A percentile compares a stretch with the other conserved stretches of the same genome.
Conservation (phyloP, 1,140 invertebrate genomes). For the Drosophila kanapiae region DNA sequence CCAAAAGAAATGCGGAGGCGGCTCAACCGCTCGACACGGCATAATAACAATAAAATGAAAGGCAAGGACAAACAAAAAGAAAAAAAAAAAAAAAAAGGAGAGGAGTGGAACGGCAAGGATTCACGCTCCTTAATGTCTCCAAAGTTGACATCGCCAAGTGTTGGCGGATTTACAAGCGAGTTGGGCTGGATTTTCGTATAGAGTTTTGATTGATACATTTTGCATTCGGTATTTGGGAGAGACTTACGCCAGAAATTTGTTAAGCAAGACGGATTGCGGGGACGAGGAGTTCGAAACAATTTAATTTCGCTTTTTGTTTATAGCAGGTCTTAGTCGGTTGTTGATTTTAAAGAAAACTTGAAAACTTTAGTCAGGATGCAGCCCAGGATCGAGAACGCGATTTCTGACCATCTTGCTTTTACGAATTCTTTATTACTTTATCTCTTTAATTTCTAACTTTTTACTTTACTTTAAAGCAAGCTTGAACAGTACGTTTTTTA, state of each 20-base stretch:
- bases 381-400: neutral
- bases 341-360: no score
- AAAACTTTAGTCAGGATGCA: no score
- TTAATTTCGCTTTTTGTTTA: constrained; percentile 35
- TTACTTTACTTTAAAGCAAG: no score
- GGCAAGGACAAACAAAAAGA: constrained; percentile 6
- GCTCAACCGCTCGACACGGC: constrained; percentile 54
- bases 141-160: constrained; percentile 79
- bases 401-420: no score
- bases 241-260: constrained; percentile 52
- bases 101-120: constrained; percentile 46
- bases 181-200: constrained; percentile 49
- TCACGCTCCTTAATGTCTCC: constrained; percentile 74
- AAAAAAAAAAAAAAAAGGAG: constrained; percentile 13
- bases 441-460: no score
- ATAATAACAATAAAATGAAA: constrained; percentile 70
- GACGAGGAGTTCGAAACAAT: neutral
- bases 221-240: constrained; percentile 55
- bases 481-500: no score
- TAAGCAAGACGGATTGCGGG: constrained; percentile 68
- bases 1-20: constrained; percentile 31
- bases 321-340: no score
- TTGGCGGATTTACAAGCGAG: constrained; percentile 72
- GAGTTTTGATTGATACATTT: constrained; percentile 79
- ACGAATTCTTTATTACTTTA: no score